Conservation (phyloP, 2,888 invertebrate species). For the Sarcophaga subvicina region DNA sequence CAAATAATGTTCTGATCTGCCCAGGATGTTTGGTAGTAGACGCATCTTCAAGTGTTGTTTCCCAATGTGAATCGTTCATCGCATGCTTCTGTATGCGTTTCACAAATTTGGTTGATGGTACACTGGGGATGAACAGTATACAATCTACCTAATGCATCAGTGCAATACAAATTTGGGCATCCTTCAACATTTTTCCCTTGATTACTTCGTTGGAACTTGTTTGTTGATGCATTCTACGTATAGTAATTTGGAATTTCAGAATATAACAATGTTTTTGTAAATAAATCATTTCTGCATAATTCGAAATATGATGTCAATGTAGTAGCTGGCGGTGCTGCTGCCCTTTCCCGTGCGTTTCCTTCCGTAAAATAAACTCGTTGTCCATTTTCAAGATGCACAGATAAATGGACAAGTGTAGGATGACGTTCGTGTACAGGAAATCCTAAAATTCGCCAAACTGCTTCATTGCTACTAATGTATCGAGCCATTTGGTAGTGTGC, state of each 20-base stretch:
- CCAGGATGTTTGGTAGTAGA: conserved; percentile 6
- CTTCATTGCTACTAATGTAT: conserved; percentile 67
- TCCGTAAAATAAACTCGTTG: conserved; percentile 22
- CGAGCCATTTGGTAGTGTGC: conserved; percentile 69
- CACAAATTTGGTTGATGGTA: too few species aligned
- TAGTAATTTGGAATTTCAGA: too few species aligned
- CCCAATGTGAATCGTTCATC: conserved; percentile 52
- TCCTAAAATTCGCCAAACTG: conserved; percentile 65
- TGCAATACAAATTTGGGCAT: conserved; percentile 20
- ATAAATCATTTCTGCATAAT: too few species aligned
- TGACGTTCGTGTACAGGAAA: background rate
- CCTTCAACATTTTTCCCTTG: conserved; percentile 8
- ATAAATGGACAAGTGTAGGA: too few species aligned
- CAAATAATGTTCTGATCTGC: too few species aligned
- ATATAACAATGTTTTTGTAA: too few species aligned
- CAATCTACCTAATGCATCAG: background rate
- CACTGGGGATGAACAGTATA: conserved; percentile 33
- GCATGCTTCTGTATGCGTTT: conserved; percentile 39
- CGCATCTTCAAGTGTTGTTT: conserved; percentile 31
- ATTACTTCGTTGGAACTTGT: too few species aligned
- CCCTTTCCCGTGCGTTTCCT: too few species aligned
- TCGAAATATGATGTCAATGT: too few species aligned
- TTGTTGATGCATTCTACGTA: too few species aligned
- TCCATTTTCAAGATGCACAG: too few species aligned
- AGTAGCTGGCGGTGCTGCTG: too few species aligned